Conservation (phyloP, 2,797 vertebrate species). For the Smutsia temminckii region DNA sequence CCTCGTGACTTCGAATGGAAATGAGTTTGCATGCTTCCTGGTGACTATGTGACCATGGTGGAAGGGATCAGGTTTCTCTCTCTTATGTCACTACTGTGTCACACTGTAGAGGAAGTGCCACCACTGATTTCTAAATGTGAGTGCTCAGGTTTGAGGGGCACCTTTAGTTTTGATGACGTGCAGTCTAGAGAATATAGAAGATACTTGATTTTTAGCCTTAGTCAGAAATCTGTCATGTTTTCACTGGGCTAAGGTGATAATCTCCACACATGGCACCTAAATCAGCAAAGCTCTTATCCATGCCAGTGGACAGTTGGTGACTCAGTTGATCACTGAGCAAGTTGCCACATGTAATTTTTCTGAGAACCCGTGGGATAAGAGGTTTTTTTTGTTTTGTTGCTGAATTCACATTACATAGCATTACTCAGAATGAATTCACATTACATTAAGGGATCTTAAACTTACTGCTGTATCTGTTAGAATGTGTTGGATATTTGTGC, state of each 20-base stretch:
- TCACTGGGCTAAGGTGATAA: not conserved
- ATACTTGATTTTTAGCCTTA: conserved; percentile 17
- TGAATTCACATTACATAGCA: conserved; percentile 37
- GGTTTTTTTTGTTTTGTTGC: not conserved
- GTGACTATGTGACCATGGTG: not conserved
- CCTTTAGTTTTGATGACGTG: not conserved
- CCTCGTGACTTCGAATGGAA: not conserved
- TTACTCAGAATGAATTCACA: not conserved
- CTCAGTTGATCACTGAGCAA: not conserved
- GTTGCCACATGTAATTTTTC: conserved; percentile 21
- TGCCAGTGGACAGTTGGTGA: not conserved
- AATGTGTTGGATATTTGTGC: conserved; percentile 24
- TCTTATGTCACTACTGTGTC: not conserved
- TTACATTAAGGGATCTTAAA: conserved; percentile 20
- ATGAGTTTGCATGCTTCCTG: not conserved
- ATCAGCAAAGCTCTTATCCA: not conserved
- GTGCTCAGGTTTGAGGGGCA: not conserved
- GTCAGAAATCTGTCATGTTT: conserved; percentile 9
- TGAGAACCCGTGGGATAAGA: not conserved
- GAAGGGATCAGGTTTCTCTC: not conserved
- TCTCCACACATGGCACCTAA: not conserved
- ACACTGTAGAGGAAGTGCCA: not conserved
- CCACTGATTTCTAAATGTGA: not conserved
- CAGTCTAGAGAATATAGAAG: not conserved
- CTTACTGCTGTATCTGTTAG: conserved; percentile 35